phyloP scores from a whole-genome alignment of 2,113 vertebrate genomes.

The Oreotragus oreotragus region DNA sequence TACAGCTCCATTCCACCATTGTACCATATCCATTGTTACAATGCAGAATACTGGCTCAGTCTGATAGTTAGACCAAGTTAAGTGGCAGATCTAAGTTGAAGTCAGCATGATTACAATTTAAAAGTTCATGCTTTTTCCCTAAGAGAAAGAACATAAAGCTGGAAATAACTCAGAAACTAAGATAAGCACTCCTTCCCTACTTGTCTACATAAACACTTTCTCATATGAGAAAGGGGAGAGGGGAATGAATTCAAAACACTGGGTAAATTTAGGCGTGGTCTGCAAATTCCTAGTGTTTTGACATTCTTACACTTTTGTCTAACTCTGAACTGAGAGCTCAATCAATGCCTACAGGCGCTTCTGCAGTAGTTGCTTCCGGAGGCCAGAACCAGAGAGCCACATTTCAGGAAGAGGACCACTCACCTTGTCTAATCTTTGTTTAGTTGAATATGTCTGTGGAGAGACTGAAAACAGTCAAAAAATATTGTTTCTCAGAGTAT shows the following conservation, averaged over 20 bases:
- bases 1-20: neutral
- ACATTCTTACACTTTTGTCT: neutral
- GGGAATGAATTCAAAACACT: neutral
- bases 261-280: neutral
- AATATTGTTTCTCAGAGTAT: neutral
- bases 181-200: neutral
- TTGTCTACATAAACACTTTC: neutral
- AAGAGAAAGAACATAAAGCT: neutral
- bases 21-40: neutral
- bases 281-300: neutral
- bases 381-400: neutral
- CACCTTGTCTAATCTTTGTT: neutral
- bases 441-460: neutral
- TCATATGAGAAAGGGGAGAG: neutral
- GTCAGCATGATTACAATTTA: no score
- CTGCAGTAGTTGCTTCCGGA: neutral
- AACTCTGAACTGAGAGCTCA: neutral
- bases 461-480: neutral
- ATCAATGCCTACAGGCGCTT: neutral
- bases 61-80: neutral
- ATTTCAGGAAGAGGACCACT: neutral
- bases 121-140: neutral
- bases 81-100: neutral
- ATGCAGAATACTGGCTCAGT: neutral
- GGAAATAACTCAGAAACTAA: conserved; percentile 5